Evolutionary conservation across 1,140 invertebrate genomes (phyloP), one percentile per base, ranked within the genome.

Genomic region (Ptiloglossa arizonensis): DNA sequence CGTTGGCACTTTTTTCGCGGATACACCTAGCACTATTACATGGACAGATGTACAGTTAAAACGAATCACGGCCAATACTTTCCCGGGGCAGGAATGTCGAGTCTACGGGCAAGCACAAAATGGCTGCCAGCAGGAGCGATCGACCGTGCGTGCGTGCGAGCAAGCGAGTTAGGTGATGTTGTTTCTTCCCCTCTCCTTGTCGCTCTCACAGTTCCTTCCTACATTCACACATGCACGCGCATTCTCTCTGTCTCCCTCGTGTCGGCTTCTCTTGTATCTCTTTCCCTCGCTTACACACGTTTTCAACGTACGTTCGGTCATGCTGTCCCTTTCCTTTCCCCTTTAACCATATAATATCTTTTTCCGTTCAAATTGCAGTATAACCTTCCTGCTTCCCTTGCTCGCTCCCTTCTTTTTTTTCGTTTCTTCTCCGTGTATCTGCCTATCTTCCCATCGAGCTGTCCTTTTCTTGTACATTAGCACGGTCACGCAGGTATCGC

Each of bases 121-220:
- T 91, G 90, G 90, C 89, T 88, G 88, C 87, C 87, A 78, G 74
- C 81, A 82, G 82, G 79, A 87, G 79, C 89, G 89, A 90, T 90
- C 90, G 89, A 90, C 89, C 89, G 88, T 87, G 82, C 82, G 86
- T 89, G 80, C 85, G 76, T 62, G 59, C 68, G 85, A 81, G 81
- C 44, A 75, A 81, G 83, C 57, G 85, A 76, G 80, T 79, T 75
- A 57, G 78, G 27, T 59, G 76, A 74, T 63, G 64, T 83, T 50
- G 67, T 66, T 73, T 78, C 67, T 81, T 81, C 75, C 56, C 35
- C 41, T 63, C 50, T 57, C 44, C 52, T 54, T 59, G 72, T 69
- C 63, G 24, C 50, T 66, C 60, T 67, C 62, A 64, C 66, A 54
- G 24, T 52, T 78, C 41, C 63, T 81, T 50, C 64, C 59, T 75